Evolutionary conservation across 2,797 vertebrate genomes (phyloP).

Genomic region (Bovichtus variegatus): DNA sequence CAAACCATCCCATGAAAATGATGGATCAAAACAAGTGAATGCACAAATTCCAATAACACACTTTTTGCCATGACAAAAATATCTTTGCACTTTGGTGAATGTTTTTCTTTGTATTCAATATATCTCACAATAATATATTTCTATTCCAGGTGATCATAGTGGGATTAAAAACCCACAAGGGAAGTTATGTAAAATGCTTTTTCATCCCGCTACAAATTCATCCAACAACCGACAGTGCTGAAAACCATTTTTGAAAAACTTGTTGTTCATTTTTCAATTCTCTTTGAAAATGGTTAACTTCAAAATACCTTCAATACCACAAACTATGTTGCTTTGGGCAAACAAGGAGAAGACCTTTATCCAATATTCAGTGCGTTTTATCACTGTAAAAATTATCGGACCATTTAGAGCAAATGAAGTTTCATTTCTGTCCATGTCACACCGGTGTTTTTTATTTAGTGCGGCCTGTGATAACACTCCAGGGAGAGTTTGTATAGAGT

Average conservation of each 20-base stretch:
- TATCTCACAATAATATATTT: not conserved
- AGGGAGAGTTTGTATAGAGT: constrained; percentile 50
- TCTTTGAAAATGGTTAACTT: constrained; percentile 46
- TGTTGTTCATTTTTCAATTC: constrained; percentile 46
- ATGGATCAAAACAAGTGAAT: not conserved
- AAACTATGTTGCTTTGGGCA: constrained; percentile 63
- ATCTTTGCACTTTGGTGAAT: not conserved
- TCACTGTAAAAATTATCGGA: constrained; percentile 37
- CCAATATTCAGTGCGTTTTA: constrained; percentile 10
- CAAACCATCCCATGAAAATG: not conserved
- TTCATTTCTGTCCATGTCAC: constrained; percentile 50
- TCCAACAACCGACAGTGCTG: constrained; percentile 7
- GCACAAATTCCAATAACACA: not conserved
- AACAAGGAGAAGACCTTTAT: constrained; percentile 36
- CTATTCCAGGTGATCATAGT: constrained; percentile 5
- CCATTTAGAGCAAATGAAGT: constrained; percentile 57
- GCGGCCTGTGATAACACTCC: constrained; percentile 54
- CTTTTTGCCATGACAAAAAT: not conserved
- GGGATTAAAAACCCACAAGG: not conserved
- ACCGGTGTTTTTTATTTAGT: constrained; percentile 63
- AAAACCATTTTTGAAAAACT: constrained; percentile 36
- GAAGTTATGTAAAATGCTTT: not conserved
- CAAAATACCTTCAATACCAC: constrained; percentile 51
- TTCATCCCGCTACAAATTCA: constrained; percentile 19
- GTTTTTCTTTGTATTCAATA: not conserved